These are phyloP conservation scores for Etheostoma cragini DNA, from an alignment of 2,113 vertebrate genomes.

Conservation along the genomic window DNA sequence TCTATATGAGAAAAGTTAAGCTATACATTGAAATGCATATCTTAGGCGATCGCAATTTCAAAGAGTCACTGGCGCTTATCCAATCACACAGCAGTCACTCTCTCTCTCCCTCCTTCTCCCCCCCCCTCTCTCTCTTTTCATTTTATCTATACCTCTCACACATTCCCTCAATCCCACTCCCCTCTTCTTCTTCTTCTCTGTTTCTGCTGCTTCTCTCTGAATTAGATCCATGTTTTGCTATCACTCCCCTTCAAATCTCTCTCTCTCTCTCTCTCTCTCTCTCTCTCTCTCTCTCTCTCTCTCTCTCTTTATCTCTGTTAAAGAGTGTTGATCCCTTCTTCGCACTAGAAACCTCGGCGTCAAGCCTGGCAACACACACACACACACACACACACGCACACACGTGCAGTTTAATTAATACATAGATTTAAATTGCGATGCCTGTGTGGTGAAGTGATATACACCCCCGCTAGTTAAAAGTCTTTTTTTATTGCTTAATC, in stretches of 20 bases:
- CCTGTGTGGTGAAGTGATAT: conserved; percentile 77
- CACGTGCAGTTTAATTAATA: conserved; percentile 76
- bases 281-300: conserved; percentile 23
- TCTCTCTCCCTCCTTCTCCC: not conserved
- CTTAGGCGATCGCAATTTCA: conserved; percentile 76
- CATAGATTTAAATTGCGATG: conserved; percentile 78
- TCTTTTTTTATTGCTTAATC: conserved; percentile 83
- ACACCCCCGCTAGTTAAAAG: conserved; percentile 80
- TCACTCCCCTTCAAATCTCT: conserved; percentile 51
- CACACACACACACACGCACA: conserved; percentile 37
- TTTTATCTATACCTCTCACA: conserved; percentile 78
- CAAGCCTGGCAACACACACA: conserved; percentile 21
- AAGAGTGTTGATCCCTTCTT: conserved; percentile 71
- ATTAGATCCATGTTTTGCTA: conserved; percentile 71
- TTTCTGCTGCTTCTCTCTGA: conserved; percentile 60
- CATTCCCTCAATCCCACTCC: conserved; percentile 62
- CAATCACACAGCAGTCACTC: conserved; percentile 75
- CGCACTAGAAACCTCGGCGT: conserved; percentile 64
- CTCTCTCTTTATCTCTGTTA: conserved; percentile 64
- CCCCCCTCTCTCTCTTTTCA: conserved; percentile 4
- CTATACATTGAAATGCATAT: conserved; percentile 71
- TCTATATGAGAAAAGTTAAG: conserved; percentile 68
- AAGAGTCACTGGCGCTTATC: conserved; percentile 80
- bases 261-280: conserved; percentile 8
- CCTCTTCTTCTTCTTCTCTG: conserved; percentile 25